phyloP scores from a whole-genome alignment of 2,113 vertebrate species.

The Oriolus oriolus region DNA sequence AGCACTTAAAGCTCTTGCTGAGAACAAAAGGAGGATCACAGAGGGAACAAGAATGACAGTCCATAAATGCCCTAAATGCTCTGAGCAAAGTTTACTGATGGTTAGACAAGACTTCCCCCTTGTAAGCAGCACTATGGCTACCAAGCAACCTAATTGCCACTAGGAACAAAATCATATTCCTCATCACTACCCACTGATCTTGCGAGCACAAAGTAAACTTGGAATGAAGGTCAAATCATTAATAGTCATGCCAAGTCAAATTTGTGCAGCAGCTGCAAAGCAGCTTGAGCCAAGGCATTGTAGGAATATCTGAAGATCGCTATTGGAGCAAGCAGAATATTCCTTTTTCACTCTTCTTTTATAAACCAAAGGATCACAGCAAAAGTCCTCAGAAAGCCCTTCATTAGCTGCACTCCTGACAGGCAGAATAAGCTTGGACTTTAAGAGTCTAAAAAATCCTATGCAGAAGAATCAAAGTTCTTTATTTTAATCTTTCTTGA shows the following conservation, averaged over 20 bases:
- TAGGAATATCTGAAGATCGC: not conserved
- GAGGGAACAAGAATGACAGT: not conserved
- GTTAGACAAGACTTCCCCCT: not conserved
- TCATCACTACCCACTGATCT: not conserved
- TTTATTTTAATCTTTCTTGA: constrained; percentile 60
- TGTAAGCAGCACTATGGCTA: not conserved
- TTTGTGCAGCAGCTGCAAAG: not conserved
- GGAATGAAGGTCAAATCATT: constrained; percentile 34
- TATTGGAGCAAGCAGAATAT: not conserved
- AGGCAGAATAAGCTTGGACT: not conserved
- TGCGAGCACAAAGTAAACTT: not conserved
- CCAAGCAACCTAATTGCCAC: not conserved
- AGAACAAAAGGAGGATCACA: not conserved
- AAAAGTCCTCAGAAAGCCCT: not conserved
- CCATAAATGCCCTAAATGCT: not conserved
- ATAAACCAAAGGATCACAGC: not conserved
- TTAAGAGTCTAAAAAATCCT: not conserved
- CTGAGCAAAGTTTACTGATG: not conserved
- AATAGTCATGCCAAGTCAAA: constrained; percentile 8
- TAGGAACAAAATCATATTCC: not conserved
- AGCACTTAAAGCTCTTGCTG: not conserved
- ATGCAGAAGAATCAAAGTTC: constrained; percentile 7
- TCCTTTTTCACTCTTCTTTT: not conserved
- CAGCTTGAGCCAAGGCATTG: not conserved
- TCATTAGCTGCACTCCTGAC: not conserved